Evolutionary conservation across 2,113 vertebrate genomes (phyloP).

Genomic region (Cranoglanis bouderius): DNA sequence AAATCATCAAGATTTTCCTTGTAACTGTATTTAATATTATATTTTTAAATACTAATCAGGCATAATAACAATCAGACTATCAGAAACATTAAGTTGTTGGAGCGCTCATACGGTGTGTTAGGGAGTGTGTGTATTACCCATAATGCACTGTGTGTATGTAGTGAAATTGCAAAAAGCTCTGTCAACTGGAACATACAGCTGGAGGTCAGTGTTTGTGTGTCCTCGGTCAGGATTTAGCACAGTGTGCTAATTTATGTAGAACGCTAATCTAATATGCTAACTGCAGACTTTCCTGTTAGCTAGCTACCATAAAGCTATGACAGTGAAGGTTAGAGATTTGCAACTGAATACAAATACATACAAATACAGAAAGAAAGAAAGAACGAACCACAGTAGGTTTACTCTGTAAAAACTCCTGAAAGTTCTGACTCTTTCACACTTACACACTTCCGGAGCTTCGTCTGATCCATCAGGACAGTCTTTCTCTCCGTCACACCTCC

Average conservation of each 20-base stretch:
- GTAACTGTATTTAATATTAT: neutral
- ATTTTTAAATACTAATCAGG: neutral
- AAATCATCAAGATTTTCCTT: neutral
- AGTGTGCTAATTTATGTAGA: neutral
- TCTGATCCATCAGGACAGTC: conserved; percentile 98
- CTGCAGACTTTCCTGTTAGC: neutral
- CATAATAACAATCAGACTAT: neutral
- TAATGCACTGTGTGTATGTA: neutral
- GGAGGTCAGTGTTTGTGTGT: neutral
- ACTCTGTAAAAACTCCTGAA: neutral
- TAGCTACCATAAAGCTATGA: neutral
- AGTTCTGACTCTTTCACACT: conserved; percentile 61
- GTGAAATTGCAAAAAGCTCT: too few species aligned
- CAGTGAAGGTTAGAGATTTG: neutral
- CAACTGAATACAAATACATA: neutral
- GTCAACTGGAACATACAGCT: neutral
- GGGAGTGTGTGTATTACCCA: neutral
- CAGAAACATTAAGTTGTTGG: neutral
- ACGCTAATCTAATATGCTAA: neutral
- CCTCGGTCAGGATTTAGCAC: neutral
- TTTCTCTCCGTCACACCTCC: conserved; percentile 95
- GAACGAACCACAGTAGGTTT: neutral
- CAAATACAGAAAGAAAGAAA: neutral
- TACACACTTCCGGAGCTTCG: conserved; percentile 93
- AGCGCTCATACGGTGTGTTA: neutral